phyloP scores from a whole-genome alignment of 1,140 invertebrate species.

The Diorhabda carinulata region DNA sequence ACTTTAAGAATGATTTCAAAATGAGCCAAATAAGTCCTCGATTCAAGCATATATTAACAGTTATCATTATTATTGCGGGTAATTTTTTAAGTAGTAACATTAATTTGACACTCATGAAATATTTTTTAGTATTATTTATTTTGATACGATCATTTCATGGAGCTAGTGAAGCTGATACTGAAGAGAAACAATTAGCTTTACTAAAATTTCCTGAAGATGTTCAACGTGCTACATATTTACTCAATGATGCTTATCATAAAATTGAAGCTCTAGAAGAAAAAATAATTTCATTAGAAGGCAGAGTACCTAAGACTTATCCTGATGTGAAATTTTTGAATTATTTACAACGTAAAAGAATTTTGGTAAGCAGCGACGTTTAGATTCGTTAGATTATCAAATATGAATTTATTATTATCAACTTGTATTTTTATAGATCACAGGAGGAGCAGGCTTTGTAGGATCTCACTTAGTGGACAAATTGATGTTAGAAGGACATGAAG shows the following conservation, averaged over 20 bases:
- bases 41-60: conserved; percentile 48
- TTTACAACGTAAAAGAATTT: conserved; percentile 83
- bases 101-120: background rate
- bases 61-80: conserved; percentile 30
- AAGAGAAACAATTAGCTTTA: conserved; percentile 12
- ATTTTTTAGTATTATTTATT: conserved; percentile 14
- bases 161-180: background rate
- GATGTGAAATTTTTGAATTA: conserved; percentile 87
- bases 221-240: conserved; percentile 29
- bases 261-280: conserved; percentile 69
- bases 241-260: conserved; percentile 38
- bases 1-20: background rate
- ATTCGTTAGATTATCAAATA: too few relatives aligned
- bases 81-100: background rate
- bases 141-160: background rate
- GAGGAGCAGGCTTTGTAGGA: conserved; percentile 98
- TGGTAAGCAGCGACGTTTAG: conserved; percentile 55
- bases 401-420: too few relatives aligned
- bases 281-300: conserved; percentile 64
- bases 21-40: conserved; percentile 10
- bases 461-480: conserved; percentile 94
- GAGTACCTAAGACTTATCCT: conserved; percentile 80
- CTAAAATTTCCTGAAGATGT: conserved; percentile 32
- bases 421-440: conserved; percentile 67
- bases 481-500: conserved; percentile 96